A percentile compares a stretch with the other conserved stretches of the same genome.
Conservation (phyloP, 1,140 invertebrate species). For the Medauroidea extradentata region DNA sequence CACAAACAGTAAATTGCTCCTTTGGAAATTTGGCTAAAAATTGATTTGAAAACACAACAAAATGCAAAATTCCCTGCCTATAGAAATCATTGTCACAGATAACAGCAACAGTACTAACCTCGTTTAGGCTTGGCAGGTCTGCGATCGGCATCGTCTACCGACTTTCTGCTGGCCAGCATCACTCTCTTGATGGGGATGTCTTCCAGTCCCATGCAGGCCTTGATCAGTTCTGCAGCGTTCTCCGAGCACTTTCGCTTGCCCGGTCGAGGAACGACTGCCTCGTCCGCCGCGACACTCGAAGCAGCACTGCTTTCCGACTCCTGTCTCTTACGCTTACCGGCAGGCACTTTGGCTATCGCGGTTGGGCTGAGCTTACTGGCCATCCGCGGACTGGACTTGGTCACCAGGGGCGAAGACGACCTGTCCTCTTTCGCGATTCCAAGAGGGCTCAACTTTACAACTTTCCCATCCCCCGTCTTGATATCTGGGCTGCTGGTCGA, state of each 20-base stretch:
- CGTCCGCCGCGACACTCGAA: slow-evolving; percentile 28
- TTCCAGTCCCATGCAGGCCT: slow-evolving; percentile 62
- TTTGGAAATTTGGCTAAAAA: too few relatives aligned
- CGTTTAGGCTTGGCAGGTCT: background rate
- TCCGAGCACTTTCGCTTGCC: slow-evolving; percentile 62
- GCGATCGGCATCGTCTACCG: slow-evolving; percentile 60
- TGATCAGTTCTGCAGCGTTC: slow-evolving; percentile 61
- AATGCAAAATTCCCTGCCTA: too few relatives aligned
- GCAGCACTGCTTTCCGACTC: slow-evolving; percentile 61
- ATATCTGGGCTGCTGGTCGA: background rate
- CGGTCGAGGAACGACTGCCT: slow-evolving; percentile 28
- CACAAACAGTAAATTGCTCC: too few relatives aligned
- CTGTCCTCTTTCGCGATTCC: slow-evolving; percentile 30
- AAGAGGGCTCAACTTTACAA: background rate
- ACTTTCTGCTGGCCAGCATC: slow-evolving; percentile 46
- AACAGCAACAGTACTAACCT: too few relatives aligned
- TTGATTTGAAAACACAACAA: too few relatives aligned
- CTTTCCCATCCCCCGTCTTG: too few relatives aligned
- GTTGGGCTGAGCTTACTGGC: slow-evolving; percentile 43
- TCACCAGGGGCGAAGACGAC: slow-evolving; percentile 46
- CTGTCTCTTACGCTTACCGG: slow-evolving; percentile 62
- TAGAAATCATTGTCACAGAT: too few relatives aligned
- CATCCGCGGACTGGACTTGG: slow-evolving; percentile 42
- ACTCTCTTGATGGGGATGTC: slow-evolving; percentile 30
- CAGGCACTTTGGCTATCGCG: background rate